Evolutionary conservation across 1,140 invertebrate species (phyloP).

Genomic region (Lasaia peninsularis): DNA sequence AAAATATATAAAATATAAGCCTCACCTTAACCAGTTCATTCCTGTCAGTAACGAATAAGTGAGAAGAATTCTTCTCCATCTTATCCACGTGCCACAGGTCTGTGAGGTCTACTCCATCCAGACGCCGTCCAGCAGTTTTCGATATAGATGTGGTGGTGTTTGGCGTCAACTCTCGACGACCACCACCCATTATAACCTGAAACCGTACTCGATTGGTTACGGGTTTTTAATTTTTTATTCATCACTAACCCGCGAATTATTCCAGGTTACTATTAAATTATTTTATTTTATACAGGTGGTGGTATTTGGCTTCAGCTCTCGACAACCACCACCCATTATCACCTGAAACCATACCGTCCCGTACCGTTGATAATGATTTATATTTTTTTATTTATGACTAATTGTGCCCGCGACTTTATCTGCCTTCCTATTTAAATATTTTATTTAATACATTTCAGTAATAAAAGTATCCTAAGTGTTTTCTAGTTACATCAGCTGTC

Average conservation of each 20-base stretch:
- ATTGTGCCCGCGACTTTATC: too few species aligned
- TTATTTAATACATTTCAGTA: too few species aligned
- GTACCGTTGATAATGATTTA: too few species aligned
- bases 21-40: slow-evolving; percentile 59
- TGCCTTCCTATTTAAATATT: too few species aligned
- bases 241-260: too few species aligned
- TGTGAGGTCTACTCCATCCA: slow-evolving; percentile 73
- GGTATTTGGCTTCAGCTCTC: slow-evolving; percentile 83
- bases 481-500: too few species aligned
- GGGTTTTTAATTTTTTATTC: too few species aligned
- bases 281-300: slow-evolving; percentile 60
- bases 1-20: background rate
- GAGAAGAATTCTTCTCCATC: slow-evolving; percentile 41
- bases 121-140: slow-evolving; percentile 69
- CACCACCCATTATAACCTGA: slow-evolving; percentile 86
- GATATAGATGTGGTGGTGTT: slow-evolving; percentile 74
- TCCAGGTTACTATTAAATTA: too few species aligned
- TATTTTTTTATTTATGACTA: too few species aligned
- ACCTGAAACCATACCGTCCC: slow-evolving; percentile 77
- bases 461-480: too few species aligned
- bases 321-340: slow-evolving; percentile 85
- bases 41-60: slow-evolving; percentile 60
- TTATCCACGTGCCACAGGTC: slow-evolving; percentile 73
- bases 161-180: slow-evolving; percentile 83
- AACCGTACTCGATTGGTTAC: too few species aligned